Conservation (phyloP, 1,140 invertebrate species). For the Trichogramma pretiosum region DNA sequence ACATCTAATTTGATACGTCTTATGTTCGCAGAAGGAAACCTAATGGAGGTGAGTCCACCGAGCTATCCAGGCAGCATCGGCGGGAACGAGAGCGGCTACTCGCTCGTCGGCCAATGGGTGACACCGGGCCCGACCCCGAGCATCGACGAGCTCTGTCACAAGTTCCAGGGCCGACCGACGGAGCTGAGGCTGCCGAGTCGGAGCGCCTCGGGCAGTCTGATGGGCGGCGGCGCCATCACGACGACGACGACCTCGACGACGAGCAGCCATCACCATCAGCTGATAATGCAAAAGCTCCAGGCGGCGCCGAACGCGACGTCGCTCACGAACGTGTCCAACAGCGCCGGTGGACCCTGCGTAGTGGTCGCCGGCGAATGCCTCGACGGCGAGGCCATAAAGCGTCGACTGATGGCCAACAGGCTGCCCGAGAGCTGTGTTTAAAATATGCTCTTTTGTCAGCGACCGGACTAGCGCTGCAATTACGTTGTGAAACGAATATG, state of each 20-base stretch:
- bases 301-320: conserved; percentile 11
- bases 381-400: conserved; percentile 61
- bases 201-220: conserved; percentile 35
- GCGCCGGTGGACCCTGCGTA: conserved; percentile 27
- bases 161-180: conserved; percentile 36
- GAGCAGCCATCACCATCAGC: conserved; percentile 22
- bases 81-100: conserved; percentile 19
- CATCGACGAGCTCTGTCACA: conserved; percentile 44
- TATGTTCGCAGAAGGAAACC: conserved; percentile 33
- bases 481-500: too few relatives aligned
- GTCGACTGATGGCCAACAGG: conserved; percentile 63
- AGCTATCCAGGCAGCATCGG: conserved; percentile 37
- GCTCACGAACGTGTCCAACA: conserved; percentile 23
- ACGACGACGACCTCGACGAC: conserved; percentile 43
- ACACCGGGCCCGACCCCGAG: conserved; percentile 41
- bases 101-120: conserved; percentile 38
- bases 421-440: conserved; percentile 69
- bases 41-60: conserved; percentile 41
- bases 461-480: too few relatives aligned
- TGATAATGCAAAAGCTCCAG: neutral
- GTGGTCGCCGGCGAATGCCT: conserved; percentile 41
- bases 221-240: neutral
- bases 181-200: conserved; percentile 40
- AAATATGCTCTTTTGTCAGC: conserved; percentile 20
- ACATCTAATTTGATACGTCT: too few relatives aligned